These are phyloP conservation scores for Harpagus bidentatus DNA, from an alignment of 2,113 vertebrate species.

Conservation along the genomic window DNA sequence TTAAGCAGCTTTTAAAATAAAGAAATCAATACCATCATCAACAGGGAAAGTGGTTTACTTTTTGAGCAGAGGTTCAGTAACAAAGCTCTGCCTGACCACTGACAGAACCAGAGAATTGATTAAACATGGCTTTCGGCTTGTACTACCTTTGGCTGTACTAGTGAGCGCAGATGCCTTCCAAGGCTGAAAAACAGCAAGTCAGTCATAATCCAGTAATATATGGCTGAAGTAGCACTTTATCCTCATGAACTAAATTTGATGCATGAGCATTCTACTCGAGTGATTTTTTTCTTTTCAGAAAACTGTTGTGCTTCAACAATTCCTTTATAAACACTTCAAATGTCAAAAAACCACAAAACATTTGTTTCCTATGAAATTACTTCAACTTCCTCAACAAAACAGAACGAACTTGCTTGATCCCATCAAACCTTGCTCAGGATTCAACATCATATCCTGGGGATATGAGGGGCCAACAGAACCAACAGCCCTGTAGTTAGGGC, in stretches of 20 bases:
- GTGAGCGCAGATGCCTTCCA: background rate
- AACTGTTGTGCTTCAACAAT: background rate
- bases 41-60: background rate
- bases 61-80: background rate
- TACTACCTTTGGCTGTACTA: background rate
- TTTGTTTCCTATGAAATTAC: background rate
- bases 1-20: slow-evolving; percentile 45
- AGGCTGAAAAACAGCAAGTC: background rate
- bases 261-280: background rate
- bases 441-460: background rate
- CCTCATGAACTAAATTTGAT: background rate
- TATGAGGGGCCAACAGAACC: background rate
- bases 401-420: background rate
- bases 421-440: background rate
- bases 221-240: background rate
- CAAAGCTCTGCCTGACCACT: background rate
- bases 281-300: background rate
- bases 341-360: background rate
- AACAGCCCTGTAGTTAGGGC: background rate
- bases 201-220: background rate
- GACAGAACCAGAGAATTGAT: background rate
- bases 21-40: slow-evolving; percentile 51
- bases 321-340: background rate
- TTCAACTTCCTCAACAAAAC: background rate
- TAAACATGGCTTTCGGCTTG: background rate